A percentile compares a stretch with the other conserved stretches of the same genome.
phyloP scores from a whole-genome alignment of 1,140 invertebrate species.

The Pteromalus puparum region DNA sequence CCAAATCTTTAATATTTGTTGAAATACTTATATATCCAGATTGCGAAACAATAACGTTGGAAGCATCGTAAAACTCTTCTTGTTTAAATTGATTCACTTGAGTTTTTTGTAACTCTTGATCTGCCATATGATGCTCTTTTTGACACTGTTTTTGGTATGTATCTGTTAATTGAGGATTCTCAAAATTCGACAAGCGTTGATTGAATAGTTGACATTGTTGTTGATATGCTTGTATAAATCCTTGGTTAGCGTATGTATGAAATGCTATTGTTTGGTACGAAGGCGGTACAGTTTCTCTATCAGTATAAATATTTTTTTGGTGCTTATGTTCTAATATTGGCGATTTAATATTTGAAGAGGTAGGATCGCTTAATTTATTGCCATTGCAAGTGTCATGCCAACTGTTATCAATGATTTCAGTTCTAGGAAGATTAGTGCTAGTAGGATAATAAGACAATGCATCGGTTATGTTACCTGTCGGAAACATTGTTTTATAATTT shows the following conservation, averaged over 20 bases:
- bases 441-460: constrained; percentile 86
- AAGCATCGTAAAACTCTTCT: constrained; percentile 66
- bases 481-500: constrained; percentile 81
- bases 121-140: constrained; percentile 14
- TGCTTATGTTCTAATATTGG: background rate
- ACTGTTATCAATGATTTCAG: constrained; percentile 77
- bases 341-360: background rate
- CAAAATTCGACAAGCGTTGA: constrained; percentile 60
- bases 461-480: constrained; percentile 84
- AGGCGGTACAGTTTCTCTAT: constrained; percentile 73
- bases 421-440: constrained; percentile 77
- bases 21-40: constrained; percentile 89
- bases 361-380: constrained; percentile 61
- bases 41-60: constrained; percentile 85
- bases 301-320: background rate
- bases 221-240: constrained; percentile 68
- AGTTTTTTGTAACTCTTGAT: constrained; percentile 27
- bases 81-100: constrained; percentile 75
- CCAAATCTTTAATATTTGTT: constrained; percentile 79
- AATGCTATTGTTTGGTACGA: constrained; percentile 69
- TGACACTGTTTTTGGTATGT: background rate
- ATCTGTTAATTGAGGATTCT: constrained; percentile 53
- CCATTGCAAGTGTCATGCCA: constrained; percentile 78
- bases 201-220: constrained; percentile 69
- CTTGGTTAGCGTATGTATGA: constrained; percentile 68